These are phyloP conservation scores for Ameiurus melas DNA, from an alignment of 2,113 vertebrate genomes.

Conservation along the genomic window DNA sequence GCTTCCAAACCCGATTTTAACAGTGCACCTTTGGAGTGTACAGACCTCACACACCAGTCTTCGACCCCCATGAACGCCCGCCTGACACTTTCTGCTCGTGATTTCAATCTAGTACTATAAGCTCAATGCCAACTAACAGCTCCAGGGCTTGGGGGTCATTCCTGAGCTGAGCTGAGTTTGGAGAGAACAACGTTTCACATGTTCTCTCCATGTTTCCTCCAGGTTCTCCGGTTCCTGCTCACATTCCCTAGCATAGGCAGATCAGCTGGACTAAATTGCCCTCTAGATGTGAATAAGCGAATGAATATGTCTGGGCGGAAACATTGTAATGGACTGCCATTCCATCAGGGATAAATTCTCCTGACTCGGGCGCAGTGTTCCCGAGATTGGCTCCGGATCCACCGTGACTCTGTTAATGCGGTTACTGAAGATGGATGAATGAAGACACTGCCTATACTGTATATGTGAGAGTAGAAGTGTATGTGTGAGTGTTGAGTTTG, in stretches of 20 bases:
- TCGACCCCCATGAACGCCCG: constrained; percentile 9
- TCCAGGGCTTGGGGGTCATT: not conserved
- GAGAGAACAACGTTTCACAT: not conserved
- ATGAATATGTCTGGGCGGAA: not conserved
- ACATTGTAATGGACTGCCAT: not conserved
- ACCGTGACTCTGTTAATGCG: not conserved
- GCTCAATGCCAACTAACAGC: not conserved
- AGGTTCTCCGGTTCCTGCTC: not conserved
- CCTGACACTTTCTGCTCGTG: not conserved
- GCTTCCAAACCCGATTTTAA: constrained; percentile 2
- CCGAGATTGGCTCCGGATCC: not conserved
- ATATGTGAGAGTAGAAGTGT: not conserved
- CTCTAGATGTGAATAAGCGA: not conserved
- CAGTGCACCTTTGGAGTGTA: constrained; percentile 35
- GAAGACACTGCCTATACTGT: not conserved
- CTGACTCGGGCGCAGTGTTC: not conserved
- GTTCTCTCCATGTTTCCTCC: not conserved
- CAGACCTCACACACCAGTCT: constrained; percentile 18
- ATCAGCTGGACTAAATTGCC: not conserved
- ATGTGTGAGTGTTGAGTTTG: not conserved
- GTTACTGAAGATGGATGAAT: not conserved
- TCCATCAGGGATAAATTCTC: not conserved
- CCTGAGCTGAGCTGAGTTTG: not conserved
- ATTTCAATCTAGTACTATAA: not conserved
- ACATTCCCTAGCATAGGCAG: not conserved